These are phyloP conservation scores for Sturnira hondurensis DNA, from an alignment of 2,113 vertebrate genomes.

Conservation along the genomic window DNA sequence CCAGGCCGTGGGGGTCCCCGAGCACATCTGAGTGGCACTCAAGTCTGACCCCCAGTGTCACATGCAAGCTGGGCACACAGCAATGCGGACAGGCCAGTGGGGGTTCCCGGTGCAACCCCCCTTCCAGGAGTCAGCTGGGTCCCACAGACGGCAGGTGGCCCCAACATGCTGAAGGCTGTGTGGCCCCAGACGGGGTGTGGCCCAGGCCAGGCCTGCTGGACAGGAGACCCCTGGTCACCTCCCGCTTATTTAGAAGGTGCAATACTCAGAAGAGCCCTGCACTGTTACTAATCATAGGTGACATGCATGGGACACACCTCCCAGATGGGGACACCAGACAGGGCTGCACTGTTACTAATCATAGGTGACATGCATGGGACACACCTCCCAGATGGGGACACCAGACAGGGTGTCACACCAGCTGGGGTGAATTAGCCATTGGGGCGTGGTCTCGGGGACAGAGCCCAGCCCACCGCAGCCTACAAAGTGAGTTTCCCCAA, in stretches of 20 bases:
- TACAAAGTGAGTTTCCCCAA: background rate
- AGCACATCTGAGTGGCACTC: too few relatives aligned
- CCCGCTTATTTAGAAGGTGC: background rate
- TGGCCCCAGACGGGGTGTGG: rapidly evolving
- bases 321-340: background rate
- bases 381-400: background rate
- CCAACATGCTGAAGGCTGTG: background rate
- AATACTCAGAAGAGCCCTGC: background rate
- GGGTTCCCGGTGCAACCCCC: rapidly evolving
- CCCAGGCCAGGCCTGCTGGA: background rate
- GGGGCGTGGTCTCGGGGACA: background rate
- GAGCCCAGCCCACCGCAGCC: background rate
- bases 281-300: background rate
- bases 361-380: background rate
- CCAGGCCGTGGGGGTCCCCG: background rate
- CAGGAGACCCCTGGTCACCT: background rate
- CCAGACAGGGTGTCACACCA: background rate
- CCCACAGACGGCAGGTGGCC: background rate
- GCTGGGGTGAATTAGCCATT: background rate
- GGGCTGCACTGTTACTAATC: background rate
- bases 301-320: background rate
- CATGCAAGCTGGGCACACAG: background rate
- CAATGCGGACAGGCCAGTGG: too few relatives aligned
- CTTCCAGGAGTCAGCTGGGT: background rate
- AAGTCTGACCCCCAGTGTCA: background rate